Evolutionary conservation across 2,888 invertebrate species (phyloP).

Genomic region (Pristionchus mayeri): DNA sequence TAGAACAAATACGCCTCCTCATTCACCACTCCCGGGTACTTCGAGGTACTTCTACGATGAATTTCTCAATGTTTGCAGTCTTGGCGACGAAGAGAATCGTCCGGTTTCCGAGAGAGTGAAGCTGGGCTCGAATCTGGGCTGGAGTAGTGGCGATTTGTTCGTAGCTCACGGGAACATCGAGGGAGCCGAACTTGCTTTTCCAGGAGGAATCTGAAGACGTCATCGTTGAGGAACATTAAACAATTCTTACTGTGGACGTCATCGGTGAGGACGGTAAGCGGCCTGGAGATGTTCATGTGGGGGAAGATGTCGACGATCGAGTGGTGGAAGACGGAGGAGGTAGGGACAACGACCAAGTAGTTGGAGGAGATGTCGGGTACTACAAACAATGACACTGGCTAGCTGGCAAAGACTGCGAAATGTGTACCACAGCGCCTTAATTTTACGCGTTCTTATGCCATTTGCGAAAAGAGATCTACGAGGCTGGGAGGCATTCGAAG

Average conservation of each 20-base stretch:
- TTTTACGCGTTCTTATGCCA: too few relatives aligned
- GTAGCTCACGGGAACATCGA: background rate
- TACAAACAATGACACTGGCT: too few relatives aligned
- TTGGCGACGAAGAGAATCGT: conserved; percentile 69
- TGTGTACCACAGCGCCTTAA: too few relatives aligned
- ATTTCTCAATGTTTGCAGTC: conserved; percentile 69
- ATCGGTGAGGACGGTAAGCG: conserved; percentile 89
- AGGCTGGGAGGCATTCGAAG: background rate
- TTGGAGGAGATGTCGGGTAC: conserved; percentile 53
- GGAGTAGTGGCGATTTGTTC: conserved; percentile 56
- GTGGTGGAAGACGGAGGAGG: conserved; percentile 68
- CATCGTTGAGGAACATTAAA: too few relatives aligned
- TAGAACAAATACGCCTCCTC: conserved; percentile 2
- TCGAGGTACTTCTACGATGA: conserved; percentile 58
- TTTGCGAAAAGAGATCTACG: background rate
- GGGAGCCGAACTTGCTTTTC: conserved; percentile 22
- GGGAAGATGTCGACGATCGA: conserved; percentile 87
- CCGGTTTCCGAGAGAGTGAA: conserved; percentile 53
- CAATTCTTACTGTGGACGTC: conserved; percentile 87
- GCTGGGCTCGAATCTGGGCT: conserved; percentile 56
- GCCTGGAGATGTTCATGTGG: conserved; percentile 90
- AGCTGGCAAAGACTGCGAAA: too few relatives aligned
- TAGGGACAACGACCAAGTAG: conserved; percentile 64
- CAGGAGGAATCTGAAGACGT: background rate
- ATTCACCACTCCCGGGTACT: background rate